Evolutionary conservation across 2,113 vertebrate species (phyloP).

Genomic region (Puma concolor): DNA sequence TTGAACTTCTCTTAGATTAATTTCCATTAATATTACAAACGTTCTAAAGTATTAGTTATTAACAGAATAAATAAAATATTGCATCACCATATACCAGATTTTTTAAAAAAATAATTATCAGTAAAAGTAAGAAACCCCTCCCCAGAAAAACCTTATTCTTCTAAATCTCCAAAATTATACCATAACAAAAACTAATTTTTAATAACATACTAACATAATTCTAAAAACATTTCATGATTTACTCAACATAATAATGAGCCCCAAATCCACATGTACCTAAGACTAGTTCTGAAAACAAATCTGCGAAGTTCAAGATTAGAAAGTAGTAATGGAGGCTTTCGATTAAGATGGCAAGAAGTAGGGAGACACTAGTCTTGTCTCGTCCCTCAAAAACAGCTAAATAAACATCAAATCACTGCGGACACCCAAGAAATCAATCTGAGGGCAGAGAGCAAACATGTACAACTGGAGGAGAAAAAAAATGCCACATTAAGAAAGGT

Average conservation of each 20-base stretch:
- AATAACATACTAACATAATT: conserved; percentile 10
- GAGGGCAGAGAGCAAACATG: too few species aligned
- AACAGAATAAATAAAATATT: background rate
- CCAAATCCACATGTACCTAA: background rate
- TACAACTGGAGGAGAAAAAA: too few species aligned
- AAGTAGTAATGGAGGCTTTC: background rate
- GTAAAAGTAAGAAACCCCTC: background rate
- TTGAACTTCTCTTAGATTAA: background rate
- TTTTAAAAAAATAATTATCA: background rate
- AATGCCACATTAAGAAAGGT: too few species aligned
- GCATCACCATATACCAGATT: background rate
- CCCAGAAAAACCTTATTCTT: background rate
- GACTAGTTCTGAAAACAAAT: background rate
- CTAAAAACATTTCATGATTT: background rate
- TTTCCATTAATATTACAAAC: background rate
- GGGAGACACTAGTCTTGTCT: too few species aligned
- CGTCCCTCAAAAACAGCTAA: too few species aligned
- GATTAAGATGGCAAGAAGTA: too few species aligned
- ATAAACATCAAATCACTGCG: too few species aligned
- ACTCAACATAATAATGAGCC: background rate
- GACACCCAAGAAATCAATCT: too few species aligned
- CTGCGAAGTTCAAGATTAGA: background rate
- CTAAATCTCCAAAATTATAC: conserved; percentile 16
- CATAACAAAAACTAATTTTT: background rate
- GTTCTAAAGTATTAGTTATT: background rate